These are phyloP conservation scores for Haliaeetus leucogaster DNA, from an alignment of 2,113 vertebrate genomes.

Conservation along the genomic window DNA sequence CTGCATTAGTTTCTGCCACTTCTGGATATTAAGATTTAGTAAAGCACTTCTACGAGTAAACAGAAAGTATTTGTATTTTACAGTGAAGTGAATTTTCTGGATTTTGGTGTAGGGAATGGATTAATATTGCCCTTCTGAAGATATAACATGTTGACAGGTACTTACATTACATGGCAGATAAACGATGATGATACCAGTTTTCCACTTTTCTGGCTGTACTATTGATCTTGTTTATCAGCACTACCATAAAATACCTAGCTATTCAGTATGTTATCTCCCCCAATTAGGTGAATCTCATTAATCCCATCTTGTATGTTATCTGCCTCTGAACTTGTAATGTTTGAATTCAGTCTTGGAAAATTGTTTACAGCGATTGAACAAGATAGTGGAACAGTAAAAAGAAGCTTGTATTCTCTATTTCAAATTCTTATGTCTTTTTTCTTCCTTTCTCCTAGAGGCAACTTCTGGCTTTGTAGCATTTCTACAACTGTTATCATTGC, in stretches of 20 bases:
- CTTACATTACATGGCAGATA: constrained; percentile 40
- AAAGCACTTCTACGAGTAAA: constrained; percentile 1
- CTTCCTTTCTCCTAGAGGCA: neutral
- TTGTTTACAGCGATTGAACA: neutral
- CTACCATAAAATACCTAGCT: constrained; percentile 24
- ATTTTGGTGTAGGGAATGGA: neutral
- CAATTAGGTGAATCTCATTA: constrained; percentile 33
- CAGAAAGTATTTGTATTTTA: constrained; percentile 10
- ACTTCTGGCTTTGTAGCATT: neutral
- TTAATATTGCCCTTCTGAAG: constrained; percentile 2
- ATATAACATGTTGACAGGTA: constrained; percentile 3
- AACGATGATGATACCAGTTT: constrained; percentile 18
- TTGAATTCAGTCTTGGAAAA: constrained; percentile 1
- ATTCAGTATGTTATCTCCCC: constrained; percentile 29
- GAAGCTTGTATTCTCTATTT: neutral
- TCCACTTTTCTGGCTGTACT: constrained; percentile 46
- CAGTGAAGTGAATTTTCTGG: neutral
- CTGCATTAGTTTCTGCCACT: neutral
- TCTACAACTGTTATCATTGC: neutral
- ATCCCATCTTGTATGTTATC: constrained; percentile 13
- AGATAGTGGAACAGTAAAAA: neutral
- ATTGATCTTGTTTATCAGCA: constrained; percentile 51
- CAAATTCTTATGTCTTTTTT: neutral
- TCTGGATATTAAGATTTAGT: constrained; percentile 32
- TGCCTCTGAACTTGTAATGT: constrained; percentile 26